phyloP scores from a whole-genome alignment of 2,113 vertebrate genomes.

The Urocynchramus pylzowi region DNA sequence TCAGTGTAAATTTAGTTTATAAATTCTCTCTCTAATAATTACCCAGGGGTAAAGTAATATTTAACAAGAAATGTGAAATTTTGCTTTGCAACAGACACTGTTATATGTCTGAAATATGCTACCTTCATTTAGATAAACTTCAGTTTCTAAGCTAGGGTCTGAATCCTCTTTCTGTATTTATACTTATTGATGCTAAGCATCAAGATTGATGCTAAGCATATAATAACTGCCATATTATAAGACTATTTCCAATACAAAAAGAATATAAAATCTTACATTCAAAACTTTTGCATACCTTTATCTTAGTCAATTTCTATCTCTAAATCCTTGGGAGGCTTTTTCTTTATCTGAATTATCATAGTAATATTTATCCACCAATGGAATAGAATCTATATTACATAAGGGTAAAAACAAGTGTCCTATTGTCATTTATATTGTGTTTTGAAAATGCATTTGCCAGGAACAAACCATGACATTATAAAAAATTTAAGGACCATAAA shows the following conservation, averaged over 20 bases:
- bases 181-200: neutral
- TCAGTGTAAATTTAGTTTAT: neutral
- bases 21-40: neutral
- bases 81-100: neutral
- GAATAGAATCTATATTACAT: neutral
- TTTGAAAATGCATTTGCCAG: neutral
- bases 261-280: neutral
- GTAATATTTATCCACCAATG: neutral
- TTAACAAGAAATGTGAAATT: neutral
- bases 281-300: neutral
- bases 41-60: neutral
- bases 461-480: neutral
- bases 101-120: neutral
- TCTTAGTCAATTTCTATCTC: neutral
- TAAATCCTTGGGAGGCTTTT: neutral
- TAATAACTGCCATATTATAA: neutral
- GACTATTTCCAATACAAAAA: neutral
- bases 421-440: neutral
- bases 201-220: neutral
- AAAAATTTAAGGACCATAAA: neutral
- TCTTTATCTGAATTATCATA: neutral
- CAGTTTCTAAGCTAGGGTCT: neutral
- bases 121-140: neutral
- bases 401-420: neutral
- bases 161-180: neutral